A percentile compares a stretch with the other conserved stretches of the same genome.
Conservation (phyloP, 1,140 invertebrate species). For the Rhopalosiphum maidis region DNA sequence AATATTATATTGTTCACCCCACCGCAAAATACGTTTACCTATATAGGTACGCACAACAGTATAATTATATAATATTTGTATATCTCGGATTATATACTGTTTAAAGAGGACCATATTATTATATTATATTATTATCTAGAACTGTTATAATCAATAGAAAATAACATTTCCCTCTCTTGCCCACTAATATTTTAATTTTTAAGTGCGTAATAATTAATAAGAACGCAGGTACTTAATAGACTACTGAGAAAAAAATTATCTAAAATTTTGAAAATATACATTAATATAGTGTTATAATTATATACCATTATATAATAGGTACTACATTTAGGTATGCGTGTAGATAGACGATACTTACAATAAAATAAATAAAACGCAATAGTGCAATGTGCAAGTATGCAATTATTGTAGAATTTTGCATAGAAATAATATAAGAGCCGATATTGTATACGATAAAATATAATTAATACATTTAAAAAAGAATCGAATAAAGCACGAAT, state of each 20-base stretch:
- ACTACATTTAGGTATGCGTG: background rate
- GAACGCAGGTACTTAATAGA: background rate
- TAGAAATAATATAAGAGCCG: background rate
- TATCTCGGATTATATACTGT: background rate
- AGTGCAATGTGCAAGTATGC: background rate
- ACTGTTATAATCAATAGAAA: background rate
- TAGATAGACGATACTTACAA: background rate
- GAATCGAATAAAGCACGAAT: no score
- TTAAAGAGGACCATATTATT: background rate
- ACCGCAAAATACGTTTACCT: background rate
- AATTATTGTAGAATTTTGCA: background rate
- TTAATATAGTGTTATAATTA: background rate
- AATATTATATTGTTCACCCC: background rate
- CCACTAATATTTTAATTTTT: background rate
- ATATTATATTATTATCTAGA: background rate
- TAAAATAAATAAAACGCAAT: background rate
- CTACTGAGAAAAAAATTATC: background rate
- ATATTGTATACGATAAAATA: no score
- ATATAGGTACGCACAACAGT: background rate
- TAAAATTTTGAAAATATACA: background rate
- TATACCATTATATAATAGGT: background rate
- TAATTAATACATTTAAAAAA: no score
- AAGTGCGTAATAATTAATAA: no score
- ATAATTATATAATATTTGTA: background rate
- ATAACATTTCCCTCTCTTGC: background rate